Evolutionary conservation across 2,113 vertebrate genomes (phyloP), one percentile per base, ranked within the genome.

Genomic region (Psittacara wagleri): DNA sequence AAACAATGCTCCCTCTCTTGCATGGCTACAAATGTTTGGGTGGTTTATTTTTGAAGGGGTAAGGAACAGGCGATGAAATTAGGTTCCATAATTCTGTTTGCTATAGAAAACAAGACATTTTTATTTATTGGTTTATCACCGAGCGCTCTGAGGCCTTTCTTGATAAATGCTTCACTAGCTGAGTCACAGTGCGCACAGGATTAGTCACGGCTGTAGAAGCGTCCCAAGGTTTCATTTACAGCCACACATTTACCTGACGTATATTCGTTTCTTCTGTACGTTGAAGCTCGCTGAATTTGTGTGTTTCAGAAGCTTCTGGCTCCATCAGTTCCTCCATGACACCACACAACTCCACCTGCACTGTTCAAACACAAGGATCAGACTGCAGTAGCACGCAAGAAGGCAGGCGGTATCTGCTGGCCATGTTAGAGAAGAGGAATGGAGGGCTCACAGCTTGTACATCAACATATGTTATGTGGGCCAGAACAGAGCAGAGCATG

Each of bases 171-270:
- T 92, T 97, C 86, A 39, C 72, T 70, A 51, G 91, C 89, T 97
- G 96, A 97, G 95, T 97, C 96, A 97, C 81, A 87, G 64, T 1
- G 2, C 29, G 10, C 33, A 6, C 74, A 92, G 69, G 80, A 95
- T 97, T 97, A 97, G 88, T 97, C 96, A 97, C 3, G 7, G 76
- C 86, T 88, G 67, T 75, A 84, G 61, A 90, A 93, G 79, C 69
- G 87, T 93, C 91, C 92, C 66, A 88, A 85, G 78, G 92, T 93
- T 96, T 96, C 85, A 78, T 91, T 79, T 76, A 37, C 75, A 96
- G 33, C 57, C 5, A 1, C 87, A 83, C 76, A 59, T 89, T 52
- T 91, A 96, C 96, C 95, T 95, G 94, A 82, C 88, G 62, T 68
- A 68, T 68, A 48, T 67, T 79, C 6, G 63, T 89, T 63, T 68